Percentiles rank a stretch among this genome's conserved stretches.
phyloP scores from a whole-genome alignment of 2,888 invertebrate genomes.

The Andrena marginata region DNA sequence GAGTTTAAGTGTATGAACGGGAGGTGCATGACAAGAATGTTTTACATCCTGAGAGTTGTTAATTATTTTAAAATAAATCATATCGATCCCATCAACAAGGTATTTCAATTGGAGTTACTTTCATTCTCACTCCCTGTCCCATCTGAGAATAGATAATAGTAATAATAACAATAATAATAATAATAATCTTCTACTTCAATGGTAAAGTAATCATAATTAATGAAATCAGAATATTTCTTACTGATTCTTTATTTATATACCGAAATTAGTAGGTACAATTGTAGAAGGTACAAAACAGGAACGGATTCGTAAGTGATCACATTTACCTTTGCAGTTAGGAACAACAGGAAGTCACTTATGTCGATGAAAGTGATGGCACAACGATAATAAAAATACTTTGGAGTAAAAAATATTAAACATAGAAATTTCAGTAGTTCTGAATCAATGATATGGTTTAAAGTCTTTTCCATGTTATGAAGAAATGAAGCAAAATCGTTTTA shows the following conservation, averaged over 20 bases:
- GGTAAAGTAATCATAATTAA: background rate
- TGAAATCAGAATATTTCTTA: background rate
- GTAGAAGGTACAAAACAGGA: slow-evolving; percentile 66
- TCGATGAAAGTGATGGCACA: slow-evolving; percentile 7
- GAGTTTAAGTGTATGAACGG: slow-evolving; percentile 52
- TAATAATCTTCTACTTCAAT: no score
- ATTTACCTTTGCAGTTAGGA: slow-evolving; percentile 53
- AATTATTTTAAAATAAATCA: slow-evolving; percentile 81
- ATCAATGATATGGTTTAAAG: slow-evolving; percentile 24
- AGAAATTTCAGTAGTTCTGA: slow-evolving; percentile 19
- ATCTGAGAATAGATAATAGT: background rate
- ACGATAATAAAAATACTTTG: slow-evolving; percentile 25
- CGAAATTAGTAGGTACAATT: slow-evolving; percentile 55
- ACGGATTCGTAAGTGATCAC: slow-evolving; percentile 54
- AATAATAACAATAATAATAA: no score
- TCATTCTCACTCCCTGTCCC: background rate
- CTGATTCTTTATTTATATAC: slow-evolving; percentile 47
- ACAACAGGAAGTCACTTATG: slow-evolving; percentile 46
- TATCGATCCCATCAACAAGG: slow-evolving; percentile 52
- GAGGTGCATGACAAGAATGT: slow-evolving; percentile 51
- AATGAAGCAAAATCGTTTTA: background rate
- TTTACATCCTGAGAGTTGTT: slow-evolving; percentile 77
- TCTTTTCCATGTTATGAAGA: background rate
- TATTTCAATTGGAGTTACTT: background rate
- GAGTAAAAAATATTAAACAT: slow-evolving; percentile 5